A percentile compares a stretch with the other conserved stretches of the same genome.
Conservation (phyloP, 2,113 vertebrate genomes). For the Trinectes maculatus region DNA sequence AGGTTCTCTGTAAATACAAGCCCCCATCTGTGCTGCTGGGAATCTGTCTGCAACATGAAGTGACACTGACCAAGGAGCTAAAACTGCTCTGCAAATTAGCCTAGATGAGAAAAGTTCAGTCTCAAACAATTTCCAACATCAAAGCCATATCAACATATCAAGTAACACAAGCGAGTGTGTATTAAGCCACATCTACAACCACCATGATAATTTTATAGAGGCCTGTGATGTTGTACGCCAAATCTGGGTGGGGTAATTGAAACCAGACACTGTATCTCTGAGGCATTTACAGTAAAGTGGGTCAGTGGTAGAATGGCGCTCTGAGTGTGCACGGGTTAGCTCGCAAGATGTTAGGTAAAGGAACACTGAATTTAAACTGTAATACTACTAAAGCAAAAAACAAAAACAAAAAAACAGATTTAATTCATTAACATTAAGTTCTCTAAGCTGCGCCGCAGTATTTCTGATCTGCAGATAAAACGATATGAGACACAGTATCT, state of each 20-base stretch:
- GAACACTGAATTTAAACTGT: neutral
- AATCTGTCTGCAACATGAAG: neutral
- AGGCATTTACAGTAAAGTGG: conserved; percentile 74
- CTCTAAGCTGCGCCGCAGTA: neutral
- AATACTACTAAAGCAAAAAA: too few relatives aligned
- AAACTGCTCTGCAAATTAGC: conserved; percentile 29
- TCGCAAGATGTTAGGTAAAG: conserved; percentile 41
- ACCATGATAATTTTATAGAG: conserved; percentile 73
- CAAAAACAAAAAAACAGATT: neutral
- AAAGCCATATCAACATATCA: conserved; percentile 67
- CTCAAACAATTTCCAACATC: conserved; percentile 54
- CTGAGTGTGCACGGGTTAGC: conserved; percentile 28
- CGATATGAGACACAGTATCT: neutral
- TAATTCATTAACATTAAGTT: conserved; percentile 1
- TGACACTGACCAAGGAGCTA: conserved; percentile 3
- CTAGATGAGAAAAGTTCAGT: conserved; percentile 35
- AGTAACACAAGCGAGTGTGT: conserved; percentile 60
- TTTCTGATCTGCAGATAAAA: conserved; percentile 7
- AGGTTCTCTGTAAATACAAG: neutral
- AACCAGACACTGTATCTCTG: conserved; percentile 73
- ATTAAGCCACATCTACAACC: conserved; percentile 67
- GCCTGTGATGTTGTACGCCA: conserved; percentile 69
- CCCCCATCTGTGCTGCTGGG: neutral
- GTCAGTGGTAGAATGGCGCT: conserved; percentile 48
- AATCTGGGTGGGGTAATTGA: conserved; percentile 79